phyloP scores from a whole-genome alignment of 2,113 vertebrate genomes.

The Hoplias malabaricus region DNA sequence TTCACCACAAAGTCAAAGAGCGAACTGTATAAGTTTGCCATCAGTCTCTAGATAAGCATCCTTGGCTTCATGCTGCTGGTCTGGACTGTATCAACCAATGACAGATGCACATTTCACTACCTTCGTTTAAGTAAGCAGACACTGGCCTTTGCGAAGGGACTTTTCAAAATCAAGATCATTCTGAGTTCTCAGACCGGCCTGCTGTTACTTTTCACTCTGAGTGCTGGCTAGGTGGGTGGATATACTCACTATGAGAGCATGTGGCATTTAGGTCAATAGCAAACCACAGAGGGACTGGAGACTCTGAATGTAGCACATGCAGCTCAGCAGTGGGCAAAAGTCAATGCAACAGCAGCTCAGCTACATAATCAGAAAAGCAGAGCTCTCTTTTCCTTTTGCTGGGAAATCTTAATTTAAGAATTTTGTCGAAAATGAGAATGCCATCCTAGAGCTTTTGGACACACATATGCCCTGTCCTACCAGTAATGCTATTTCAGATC shows the following conservation, averaged over 20 bases:
- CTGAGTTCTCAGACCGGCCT: neutral
- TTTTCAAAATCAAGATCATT: neutral
- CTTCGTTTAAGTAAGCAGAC: conserved; percentile 17
- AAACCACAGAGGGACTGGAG: neutral
- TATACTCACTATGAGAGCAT: neutral
- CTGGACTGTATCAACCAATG: conserved; percentile 32
- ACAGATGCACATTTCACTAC: conserved; percentile 16
- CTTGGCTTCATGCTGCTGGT: neutral
- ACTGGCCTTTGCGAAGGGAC: neutral
- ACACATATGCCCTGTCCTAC: no score
- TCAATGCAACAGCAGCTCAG: conserved; percentile 2
- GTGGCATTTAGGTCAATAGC: neutral
- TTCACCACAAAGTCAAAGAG: neutral
- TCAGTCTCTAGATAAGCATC: conserved; percentile 15
- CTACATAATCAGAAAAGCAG: neutral
- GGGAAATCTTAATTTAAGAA: no score
- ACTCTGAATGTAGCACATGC: neutral
- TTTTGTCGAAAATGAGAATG: no score
- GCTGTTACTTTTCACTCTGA: conserved; percentile 27
- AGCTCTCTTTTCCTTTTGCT: no score
- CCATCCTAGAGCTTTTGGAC: no score
- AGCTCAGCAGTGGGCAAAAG: neutral
- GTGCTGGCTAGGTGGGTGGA: neutral
- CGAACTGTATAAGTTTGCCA: conserved; percentile 1
- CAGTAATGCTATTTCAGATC: no score